Conservation (phyloP, 2,113 vertebrate genomes). For the Pseudorasbora parva region DNA sequence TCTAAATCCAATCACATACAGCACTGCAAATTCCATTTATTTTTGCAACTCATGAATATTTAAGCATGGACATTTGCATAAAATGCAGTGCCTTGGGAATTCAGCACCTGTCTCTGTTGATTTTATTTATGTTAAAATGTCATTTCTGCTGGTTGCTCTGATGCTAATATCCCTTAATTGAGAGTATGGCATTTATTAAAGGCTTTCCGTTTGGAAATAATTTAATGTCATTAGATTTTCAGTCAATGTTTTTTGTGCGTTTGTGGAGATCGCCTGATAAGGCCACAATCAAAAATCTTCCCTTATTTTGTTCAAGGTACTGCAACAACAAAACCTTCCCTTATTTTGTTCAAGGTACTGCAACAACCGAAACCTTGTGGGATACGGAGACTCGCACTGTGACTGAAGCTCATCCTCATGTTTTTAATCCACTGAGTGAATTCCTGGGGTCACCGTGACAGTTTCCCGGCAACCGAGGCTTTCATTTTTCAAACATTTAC, state of each 20-base stretch:
- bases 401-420: conserved; percentile 17
- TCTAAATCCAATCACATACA: not conserved
- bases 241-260: too few species aligned
- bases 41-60: conserved; percentile 35
- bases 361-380: conserved; percentile 9
- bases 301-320: not conserved
- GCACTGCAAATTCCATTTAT: not conserved
- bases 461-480: not conserved
- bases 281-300: not conserved
- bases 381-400: not conserved
- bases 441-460: conserved; percentile 7
- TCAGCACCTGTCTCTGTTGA: conserved; percentile 28
- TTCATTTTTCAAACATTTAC: not conserved
- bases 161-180: conserved; percentile 4
- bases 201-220: not conserved
- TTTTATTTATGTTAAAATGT: conserved; percentile 29
- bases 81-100: conserved; percentile 3
- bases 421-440: conserved; percentile 13
- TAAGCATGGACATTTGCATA: not conserved
- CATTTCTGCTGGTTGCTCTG: conserved; percentile 14
- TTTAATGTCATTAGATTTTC: not conserved
- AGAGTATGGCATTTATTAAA: conserved; percentile 18
- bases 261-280: not conserved
- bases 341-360: not conserved
- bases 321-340: not conserved